Evolutionary conservation across 2,888 invertebrate species (phyloP).

Genomic region (Pristionchus maxplancki): DNA sequence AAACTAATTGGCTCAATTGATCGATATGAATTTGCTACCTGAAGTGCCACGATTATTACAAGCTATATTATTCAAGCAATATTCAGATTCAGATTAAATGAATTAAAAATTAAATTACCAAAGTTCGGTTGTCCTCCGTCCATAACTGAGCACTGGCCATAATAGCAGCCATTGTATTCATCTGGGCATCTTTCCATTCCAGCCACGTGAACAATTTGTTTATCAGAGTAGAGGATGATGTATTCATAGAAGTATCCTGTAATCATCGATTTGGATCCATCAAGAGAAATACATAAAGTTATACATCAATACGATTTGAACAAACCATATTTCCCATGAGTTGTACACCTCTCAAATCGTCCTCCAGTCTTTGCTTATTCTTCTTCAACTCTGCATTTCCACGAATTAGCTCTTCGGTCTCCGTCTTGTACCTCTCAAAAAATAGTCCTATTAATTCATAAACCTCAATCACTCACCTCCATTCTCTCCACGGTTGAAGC

Average conservation of each 20-base stretch:
- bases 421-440: neutral
- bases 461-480: neutral
- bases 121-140: neutral
- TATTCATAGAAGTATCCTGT: neutral
- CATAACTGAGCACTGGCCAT: constrained; percentile 4
- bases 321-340: constrained; percentile 10
- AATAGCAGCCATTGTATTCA: neutral
- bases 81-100: no score
- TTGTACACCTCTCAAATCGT: neutral
- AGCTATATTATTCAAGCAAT: neutral
- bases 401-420: neutral
- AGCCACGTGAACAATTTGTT: constrained; percentile 16
- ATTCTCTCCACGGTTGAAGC: neutral
- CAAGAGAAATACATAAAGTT: neutral
- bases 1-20: neutral
- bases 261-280: neutral
- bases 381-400: constrained; percentile 23
- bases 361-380: neutral
- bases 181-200: constrained; percentile 28
- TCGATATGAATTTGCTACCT: neutral
- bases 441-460: no score
- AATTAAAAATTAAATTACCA: neutral
- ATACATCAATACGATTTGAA: neutral
- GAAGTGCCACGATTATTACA: neutral
- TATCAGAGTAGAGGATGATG: neutral